Conservation (phyloP, 2,797 vertebrate genomes). For the Meda fulgida region DNA sequence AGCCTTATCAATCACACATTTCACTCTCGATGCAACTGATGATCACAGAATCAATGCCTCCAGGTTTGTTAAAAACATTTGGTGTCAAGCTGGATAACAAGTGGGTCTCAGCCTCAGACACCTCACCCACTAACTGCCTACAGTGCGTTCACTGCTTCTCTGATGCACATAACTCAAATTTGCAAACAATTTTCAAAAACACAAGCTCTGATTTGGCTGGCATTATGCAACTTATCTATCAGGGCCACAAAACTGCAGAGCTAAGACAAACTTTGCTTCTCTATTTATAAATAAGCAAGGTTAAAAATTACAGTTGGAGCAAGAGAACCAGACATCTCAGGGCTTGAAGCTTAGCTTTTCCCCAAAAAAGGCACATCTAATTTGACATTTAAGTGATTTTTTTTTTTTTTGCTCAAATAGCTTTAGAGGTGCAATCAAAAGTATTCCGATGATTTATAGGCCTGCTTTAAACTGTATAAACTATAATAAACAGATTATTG, state of each 20-base stretch:
- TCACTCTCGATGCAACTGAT: constrained; percentile 11
- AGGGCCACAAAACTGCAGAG: background rate
- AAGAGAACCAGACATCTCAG: background rate
- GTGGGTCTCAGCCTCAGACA: background rate
- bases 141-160: background rate
- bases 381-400: no score
- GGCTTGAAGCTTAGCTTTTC: background rate
- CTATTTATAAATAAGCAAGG: background rate
- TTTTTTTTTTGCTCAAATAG: no score
- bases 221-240: background rate
- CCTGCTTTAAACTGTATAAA: background rate
- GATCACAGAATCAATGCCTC: constrained; percentile 7
- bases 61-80: constrained; percentile 1
- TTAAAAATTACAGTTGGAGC: background rate
- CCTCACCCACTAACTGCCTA: background rate
- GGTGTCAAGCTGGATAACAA: background rate
- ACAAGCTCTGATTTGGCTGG: constrained; percentile 6
- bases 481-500: background rate
- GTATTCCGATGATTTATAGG: background rate
- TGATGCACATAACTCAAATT: background rate
- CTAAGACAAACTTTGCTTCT: background rate
- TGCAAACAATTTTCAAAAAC: background rate
- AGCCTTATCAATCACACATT: constrained; percentile 17
- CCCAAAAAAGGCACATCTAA: background rate
- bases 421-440: no score